Base-by-base conservation (phyloP, 2,797 vertebrate genomes). In the Anguilla pacifica region DNA sequence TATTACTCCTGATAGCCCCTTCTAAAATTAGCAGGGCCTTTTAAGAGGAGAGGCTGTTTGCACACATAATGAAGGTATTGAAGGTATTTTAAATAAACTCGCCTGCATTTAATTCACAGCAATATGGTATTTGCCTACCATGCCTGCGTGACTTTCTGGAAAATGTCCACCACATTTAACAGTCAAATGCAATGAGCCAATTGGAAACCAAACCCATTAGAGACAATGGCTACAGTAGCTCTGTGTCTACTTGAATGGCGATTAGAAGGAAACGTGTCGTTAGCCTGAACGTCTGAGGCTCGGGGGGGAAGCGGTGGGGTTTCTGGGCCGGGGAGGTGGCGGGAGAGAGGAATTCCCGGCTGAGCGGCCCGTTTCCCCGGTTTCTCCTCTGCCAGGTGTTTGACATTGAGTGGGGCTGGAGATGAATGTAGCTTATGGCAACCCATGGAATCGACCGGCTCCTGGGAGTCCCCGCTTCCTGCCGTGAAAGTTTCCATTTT, bases 401-500 rank as follows among this genome's bases (percentile, higher is more conserved):
- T 97, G 96, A 97, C 96, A 95, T 95, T 95, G 96, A 96, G 93
- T 94, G 89, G 93, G 94, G 93, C 94, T 93, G 92, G 95, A 96
- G 96, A 97, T 96, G 97, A 97, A 97, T 96, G 96, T 95, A 96
- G 94, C 94, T 96, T 94, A 96, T 94, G 96, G 96, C 96, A 96
- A 94, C 93, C 94, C 94, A 93, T 96, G 95, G 97, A 97, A 97
- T 95, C 94, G 95, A 95, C 93, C 86, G 91, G 93, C 96, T 96
- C 95, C 87, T 59, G 95, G 96, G 96, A 97, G 93, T 96, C 95
- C 92, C 77, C 35, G 95, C 95, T 96, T 97, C 96, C 96, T 97
- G 95, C 96, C 95, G 96, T 93, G 96, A 96, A 96, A 96, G 96
- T 97, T 97, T 97, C 95, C 96, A 92, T 97, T 97, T 98, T 97